Percentiles rank a stretch among this genome's conserved stretches.
Evolutionary conservation across 2,797 vertebrate genomes (phyloP).

Genomic region (Chaetodon trifasciatus): DNA sequence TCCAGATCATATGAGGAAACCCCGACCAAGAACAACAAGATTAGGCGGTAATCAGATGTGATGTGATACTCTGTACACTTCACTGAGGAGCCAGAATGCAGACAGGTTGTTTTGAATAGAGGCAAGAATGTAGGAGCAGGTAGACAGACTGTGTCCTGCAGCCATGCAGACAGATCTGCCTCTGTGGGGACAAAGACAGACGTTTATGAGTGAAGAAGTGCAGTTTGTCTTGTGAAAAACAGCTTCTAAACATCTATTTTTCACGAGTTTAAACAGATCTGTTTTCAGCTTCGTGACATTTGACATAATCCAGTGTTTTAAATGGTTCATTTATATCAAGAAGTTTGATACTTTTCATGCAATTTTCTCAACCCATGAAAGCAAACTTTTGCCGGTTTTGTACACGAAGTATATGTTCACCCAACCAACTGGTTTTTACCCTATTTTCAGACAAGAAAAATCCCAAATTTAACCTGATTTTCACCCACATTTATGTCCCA

Average conservation of each 20-base stretch:
- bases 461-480: not conserved
- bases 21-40: conserved; percentile 69
- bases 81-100: conserved; percentile 41
- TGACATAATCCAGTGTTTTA: not conserved
- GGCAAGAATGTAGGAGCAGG: conserved; percentile 40
- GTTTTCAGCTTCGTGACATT: not conserved
- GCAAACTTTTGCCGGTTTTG: no score
- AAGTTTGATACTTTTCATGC: no score
- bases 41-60: conserved; percentile 74
- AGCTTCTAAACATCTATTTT: no score
- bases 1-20: conserved; percentile 69
- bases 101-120: conserved; percentile 45
- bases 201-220: not conserved
- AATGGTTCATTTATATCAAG: not conserved
- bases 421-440: no score
- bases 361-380: not conserved
- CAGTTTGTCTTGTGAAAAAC: not conserved
- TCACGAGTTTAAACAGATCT: not conserved
- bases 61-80: conserved; percentile 59
- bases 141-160: not conserved
- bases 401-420: no score
- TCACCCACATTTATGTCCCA: not conserved
- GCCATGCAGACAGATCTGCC: not conserved
- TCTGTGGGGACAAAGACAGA: not conserved
- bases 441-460: no score